Evolutionary conservation across 2,113 vertebrate species (phyloP).

Genomic region (Gambusia holbrooki): DNA sequence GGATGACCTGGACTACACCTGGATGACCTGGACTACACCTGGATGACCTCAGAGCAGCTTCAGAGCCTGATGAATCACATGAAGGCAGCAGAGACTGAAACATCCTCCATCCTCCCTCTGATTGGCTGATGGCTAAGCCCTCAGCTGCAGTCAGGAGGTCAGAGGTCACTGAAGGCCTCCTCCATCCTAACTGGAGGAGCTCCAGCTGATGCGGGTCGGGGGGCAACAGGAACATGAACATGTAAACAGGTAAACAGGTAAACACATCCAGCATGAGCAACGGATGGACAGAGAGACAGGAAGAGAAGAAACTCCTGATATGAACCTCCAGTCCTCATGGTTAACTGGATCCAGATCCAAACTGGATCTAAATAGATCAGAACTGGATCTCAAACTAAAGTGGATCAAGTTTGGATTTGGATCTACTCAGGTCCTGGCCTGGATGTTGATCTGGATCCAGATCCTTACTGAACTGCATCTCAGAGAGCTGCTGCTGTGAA

Average conservation of each 20-base stretch:
- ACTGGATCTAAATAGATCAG: no score
- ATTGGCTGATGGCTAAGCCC: neutral
- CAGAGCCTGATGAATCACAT: constrained; percentile 4
- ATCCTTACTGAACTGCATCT: no score
- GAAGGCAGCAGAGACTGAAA: constrained; percentile 20
- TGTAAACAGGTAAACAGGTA: no score
- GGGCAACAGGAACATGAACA: neutral
- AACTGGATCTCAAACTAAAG: no score
- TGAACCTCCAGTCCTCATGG: no score
- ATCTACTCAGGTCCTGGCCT: no score
- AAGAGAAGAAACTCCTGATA: neutral
- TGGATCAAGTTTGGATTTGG: no score
- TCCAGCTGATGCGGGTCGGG: neutral
- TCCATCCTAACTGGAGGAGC: neutral
- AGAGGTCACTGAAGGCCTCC: neutral
- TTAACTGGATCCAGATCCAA: no score
- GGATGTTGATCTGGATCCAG: no score
- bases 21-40: no score
- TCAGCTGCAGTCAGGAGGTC: neutral
- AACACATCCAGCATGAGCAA: neutral
- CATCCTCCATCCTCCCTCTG: neutral
- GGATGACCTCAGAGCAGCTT: constrained; percentile 8
- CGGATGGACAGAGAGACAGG: neutral
- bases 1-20: no score
- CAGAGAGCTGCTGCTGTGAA: no score